Conservation (phyloP, 2,113 vertebrate genomes). For the Pimephales promelas region DNA sequence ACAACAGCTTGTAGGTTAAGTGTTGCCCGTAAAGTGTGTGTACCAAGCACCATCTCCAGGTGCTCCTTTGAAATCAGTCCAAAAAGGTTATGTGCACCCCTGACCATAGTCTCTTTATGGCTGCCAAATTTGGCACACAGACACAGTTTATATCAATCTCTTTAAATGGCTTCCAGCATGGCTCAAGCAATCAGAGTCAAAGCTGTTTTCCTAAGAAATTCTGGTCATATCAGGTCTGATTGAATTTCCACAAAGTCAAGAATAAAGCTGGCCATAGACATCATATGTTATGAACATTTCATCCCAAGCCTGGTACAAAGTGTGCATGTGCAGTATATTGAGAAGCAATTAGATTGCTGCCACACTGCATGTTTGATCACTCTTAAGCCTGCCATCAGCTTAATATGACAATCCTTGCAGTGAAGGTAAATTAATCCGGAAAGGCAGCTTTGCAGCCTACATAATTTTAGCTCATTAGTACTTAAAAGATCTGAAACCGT, state of each 20-base stretch:
- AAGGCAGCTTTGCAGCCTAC: slow-evolving; percentile 9
- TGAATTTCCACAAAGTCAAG: background rate
- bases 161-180: background rate
- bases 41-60: no score
- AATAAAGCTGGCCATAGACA: background rate
- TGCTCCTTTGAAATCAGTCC: no score
- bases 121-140: background rate
- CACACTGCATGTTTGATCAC: slow-evolving; percentile 8
- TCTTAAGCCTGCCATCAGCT: background rate
- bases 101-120: background rate
- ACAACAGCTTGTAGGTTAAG: no score
- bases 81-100: no score
- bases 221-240: background rate
- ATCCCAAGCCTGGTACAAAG: background rate
- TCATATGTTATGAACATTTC: background rate
- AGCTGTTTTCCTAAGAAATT: background rate
- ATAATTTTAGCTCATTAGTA: background rate
- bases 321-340: background rate
- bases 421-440: slow-evolving; percentile 1
- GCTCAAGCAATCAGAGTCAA: background rate
- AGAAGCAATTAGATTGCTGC: slow-evolving; percentile 13
- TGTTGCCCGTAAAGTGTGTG: no score
- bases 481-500: slow-evolving; percentile 25
- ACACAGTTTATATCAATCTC: background rate
- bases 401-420: slow-evolving; percentile 17